phyloP scores from a whole-genome alignment of 2,888 invertebrate species.

The Mycalesis mineus region DNA sequence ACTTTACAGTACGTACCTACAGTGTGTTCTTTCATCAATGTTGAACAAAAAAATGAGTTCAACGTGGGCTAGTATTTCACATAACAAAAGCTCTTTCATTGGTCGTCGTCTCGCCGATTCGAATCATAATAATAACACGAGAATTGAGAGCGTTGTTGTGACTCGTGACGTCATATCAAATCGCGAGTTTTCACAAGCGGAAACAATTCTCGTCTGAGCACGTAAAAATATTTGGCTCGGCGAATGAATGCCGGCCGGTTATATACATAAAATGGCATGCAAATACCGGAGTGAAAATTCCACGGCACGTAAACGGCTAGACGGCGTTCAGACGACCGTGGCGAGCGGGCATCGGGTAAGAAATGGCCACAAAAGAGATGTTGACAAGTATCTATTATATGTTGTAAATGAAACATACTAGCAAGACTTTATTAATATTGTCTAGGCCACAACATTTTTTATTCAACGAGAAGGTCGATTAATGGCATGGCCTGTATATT shows the following conservation, averaged over 20 bases:
- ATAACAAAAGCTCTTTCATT: background rate
- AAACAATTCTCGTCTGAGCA: slow-evolving; percentile 43
- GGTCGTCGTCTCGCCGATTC: too few species aligned
- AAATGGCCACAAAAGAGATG: slow-evolving; percentile 35
- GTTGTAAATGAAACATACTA: background rate
- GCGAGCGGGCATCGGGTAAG: slow-evolving; percentile 22
- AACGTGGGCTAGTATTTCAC: too few species aligned
- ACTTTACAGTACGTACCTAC: background rate
- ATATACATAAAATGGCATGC: slow-evolving; percentile 53
- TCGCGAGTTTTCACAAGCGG: slow-evolving; percentile 17
- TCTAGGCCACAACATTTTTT: background rate
- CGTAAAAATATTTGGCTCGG: slow-evolving; percentile 59
- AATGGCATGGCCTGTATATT: slow-evolving; percentile 60
- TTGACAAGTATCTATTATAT: slow-evolving; percentile 19
- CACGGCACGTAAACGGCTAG: slow-evolving; percentile 65
- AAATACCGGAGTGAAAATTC: slow-evolving; percentile 67
- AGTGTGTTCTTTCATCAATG: too few species aligned
- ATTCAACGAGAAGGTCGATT: too few species aligned
- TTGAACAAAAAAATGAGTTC: too few species aligned
- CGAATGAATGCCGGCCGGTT: slow-evolving; percentile 52
- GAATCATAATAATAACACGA: background rate
- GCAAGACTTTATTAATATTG: background rate
- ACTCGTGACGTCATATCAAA: slow-evolving; percentile 2
- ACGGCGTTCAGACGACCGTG: slow-evolving; percentile 63
- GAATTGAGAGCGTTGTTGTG: background rate